Base-by-base conservation (phyloP, 1,140 invertebrate species). In the Cardiocondyla obscurior region DNA sequence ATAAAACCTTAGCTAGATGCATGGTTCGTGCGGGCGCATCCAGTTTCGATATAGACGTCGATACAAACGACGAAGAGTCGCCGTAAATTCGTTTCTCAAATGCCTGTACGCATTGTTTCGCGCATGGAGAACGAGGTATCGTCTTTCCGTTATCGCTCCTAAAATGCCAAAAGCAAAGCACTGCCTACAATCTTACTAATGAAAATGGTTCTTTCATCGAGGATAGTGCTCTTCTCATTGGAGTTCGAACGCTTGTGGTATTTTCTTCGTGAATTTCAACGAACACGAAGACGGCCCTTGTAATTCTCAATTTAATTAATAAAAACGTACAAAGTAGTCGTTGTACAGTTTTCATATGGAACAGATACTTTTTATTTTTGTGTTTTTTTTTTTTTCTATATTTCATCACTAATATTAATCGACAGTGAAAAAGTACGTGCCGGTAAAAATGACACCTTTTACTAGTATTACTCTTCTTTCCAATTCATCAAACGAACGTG, bases 141-240 rank as follows among this genome's bases (percentile, higher is more conserved):
- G 46, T 51, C 25, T 28, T 28, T 0, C 22, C 19, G 33, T 67
- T 67, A 67, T 79, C 62, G 3, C 12, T 0, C 7, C 22, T n/a
- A 12, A 67, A 39, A 65, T n/a, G 30, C 10, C 22, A 16, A 30
- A 46, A 46, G 39, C 12, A 7, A 6, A 22, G 36, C 22, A 25
- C 33, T 22, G 46, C 49, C 62, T 79, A 67, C 62, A 69, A 79
- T 79, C n/a, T 79, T 55, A 55, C 62, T 79, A 79, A 79, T 79
- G 62, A 42, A 79, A n/a, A 51, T 53, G 62, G 36, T 30, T 42
- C 46, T 53, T 79, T 67, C 65, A 79, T 79, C 46, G 49, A 1
- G n/a, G 44, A 3, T 79, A 79, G 46, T 69, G 58, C 62, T 62
- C 33, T 16, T 62, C 46, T 53, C 36, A 30, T 69, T 79, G 62